Evolutionary conservation across 2,888 invertebrate species (phyloP), one percentile per base, ranked within the genome.

Genomic region (Anodontia alba): DNA sequence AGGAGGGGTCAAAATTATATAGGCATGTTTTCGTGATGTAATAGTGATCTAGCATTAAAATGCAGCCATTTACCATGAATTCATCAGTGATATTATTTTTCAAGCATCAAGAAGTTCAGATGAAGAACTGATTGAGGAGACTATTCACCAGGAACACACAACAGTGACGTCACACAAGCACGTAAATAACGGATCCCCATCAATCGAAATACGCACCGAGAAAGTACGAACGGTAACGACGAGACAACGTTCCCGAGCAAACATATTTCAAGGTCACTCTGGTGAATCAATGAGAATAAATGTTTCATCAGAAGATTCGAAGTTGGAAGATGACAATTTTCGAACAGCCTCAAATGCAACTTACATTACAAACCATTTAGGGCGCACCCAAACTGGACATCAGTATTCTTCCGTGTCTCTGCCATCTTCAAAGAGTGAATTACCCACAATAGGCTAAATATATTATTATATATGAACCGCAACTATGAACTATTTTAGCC

Each of bases 81-180:
- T n/a, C n/a, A n/a, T n/a, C n/a, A n/a, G n/a, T n/a, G n/a, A n/a
- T n/a, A n/a, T n/a, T n/a, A n/a, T n/a, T n/a, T n/a, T n/a, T n/a
- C n/a, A n/a, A 73, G 73, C 57, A 12, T 62, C 73, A 23, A 38
- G 46, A 46, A 75, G 29, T 20, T 42, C 68, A 2, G 66, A 66
- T 49, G 81, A 81, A 38, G 73, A 81, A 17, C 51, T 81, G 15
- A 33, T 81, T 8, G 80, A 80, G 54, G 75, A 74, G 3, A 80
- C 80, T 0, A 68, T 80, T 23, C 80, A 73, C 12, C 70, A 77
- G 1, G 80, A 76, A 26, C 73, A 81, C n/a, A 62, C 73, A 5
- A 81, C 76, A 15, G 76, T 80, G 31, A 73, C 77, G 36, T 81
- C 81, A 43, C 77, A 77, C 26, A 81, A 76, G 26, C 76, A 70